phyloP scores from a whole-genome alignment of 2,113 vertebrate species.

The Odocoileus virginianus region DNA sequence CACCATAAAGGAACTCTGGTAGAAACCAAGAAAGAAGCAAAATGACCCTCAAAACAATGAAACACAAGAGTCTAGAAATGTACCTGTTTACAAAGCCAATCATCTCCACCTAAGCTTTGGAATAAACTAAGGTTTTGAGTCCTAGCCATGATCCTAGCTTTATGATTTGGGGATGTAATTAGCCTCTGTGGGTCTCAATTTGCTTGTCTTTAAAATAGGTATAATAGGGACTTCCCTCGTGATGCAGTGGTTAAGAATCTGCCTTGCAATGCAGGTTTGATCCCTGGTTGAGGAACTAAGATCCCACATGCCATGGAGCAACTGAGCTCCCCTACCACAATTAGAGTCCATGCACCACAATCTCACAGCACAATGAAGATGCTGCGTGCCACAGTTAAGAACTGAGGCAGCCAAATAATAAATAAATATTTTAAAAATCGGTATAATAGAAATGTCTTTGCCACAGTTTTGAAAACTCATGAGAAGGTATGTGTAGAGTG shows the following conservation, averaged over 20 bases:
- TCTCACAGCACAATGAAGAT: background rate
- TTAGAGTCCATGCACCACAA: background rate
- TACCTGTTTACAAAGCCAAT: background rate
- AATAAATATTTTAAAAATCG: background rate
- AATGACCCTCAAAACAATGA: background rate
- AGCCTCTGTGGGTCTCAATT: background rate
- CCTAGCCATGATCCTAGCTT: background rate
- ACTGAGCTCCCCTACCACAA: background rate
- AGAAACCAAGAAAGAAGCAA: background rate
- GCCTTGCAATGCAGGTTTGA: background rate
- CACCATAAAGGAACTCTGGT: background rate
- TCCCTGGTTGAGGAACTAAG: background rate
- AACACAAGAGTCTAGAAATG: background rate
- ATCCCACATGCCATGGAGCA: background rate
- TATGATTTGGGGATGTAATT: background rate
- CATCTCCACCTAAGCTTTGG: background rate
- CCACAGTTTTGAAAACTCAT: background rate
- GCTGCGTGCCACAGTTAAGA: background rate
- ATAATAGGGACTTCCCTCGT: background rate
- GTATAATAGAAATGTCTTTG: background rate
- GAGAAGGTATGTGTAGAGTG: background rate
- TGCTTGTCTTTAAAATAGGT: background rate
- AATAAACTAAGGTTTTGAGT: background rate
- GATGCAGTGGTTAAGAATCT: background rate
- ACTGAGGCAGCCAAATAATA: background rate